Conservation (phyloP, 1,140 invertebrate species). For the Marisa cornuarietis region DNA sequence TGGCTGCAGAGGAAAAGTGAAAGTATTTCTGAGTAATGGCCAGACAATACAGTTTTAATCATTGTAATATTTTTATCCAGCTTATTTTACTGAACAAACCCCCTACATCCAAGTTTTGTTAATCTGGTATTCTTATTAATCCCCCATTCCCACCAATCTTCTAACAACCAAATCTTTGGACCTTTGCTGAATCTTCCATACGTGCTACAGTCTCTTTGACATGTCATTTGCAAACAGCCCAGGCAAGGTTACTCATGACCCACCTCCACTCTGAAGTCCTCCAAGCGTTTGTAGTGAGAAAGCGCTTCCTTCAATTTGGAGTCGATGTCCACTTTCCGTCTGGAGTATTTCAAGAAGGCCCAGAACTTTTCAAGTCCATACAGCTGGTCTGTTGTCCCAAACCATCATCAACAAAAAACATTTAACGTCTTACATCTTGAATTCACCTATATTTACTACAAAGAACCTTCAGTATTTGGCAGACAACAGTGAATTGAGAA, state of each 20-base stretch:
- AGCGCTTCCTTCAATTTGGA: constrained; percentile 82
- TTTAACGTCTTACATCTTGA: background rate
- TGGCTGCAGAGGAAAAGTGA: constrained; percentile 5
- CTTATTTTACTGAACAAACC: too few species aligned
- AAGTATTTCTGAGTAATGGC: too few species aligned
- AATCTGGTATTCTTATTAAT: too few species aligned
- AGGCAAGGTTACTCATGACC: constrained; percentile 15
- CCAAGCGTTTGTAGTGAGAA: constrained; percentile 90
- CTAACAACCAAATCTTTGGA: too few species aligned
- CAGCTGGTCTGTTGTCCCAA: constrained; percentile 80
- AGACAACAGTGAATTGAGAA: background rate
- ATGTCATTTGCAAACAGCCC: too few species aligned
- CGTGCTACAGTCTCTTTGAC: too few species aligned
- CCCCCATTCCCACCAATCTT: too few species aligned
- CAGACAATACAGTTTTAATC: too few species aligned
- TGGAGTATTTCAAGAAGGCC: constrained; percentile 88
- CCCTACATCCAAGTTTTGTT: too few species aligned
- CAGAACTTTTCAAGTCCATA: constrained; percentile 99
- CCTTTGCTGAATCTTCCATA: too few species aligned
- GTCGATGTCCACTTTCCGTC: constrained; percentile 77
- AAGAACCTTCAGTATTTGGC: background rate
- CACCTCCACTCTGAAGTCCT: constrained; percentile 80
- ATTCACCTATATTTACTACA: background rate
- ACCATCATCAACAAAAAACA: background rate
- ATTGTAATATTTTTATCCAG: too few species aligned